Base-by-base conservation (phyloP, 2,113 vertebrate genomes). In the Prinia subflava region DNA sequence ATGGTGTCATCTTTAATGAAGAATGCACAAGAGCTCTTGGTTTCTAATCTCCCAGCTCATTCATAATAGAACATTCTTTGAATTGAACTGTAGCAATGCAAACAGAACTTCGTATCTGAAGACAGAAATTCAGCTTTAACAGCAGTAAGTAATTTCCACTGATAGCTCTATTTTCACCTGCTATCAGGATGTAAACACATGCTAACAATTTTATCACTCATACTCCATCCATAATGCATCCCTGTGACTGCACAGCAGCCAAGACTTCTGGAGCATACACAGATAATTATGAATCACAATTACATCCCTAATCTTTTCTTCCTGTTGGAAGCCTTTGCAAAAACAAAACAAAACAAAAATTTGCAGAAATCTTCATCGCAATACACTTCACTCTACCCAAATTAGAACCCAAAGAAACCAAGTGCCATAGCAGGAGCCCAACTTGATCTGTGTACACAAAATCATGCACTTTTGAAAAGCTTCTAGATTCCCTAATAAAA, bases 151-250 rank as follows among this genome's bases (percentile, higher is more conserved):
- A 64, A 93, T 86, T 90, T 52, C 23, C 73, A 74, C 24, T 63
- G 83, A 94, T 83, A 59, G 94, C 86, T 97, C 91, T 84, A 78
- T 95, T 95, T 95, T 76, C 94, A 94, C 59, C 76, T 93, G 76
- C 89, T 95, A 83, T 89, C 89, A 84, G 64, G 79, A 86, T 67
- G 80, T 87, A 95, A 94, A 92, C 86, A 95, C 91, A 90, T 93
- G 83, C 80, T 93, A 96, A 95, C 76, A 80, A 87, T 86, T 94
- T 87, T 53, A 94, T 86, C 89, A 59, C 70, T 78, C 80, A 22
- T 77, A 52, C 35, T 28, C 79, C 93, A 89, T 88, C 68, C 83
- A 93, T 89, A 87, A 90, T 94, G 77, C 67, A 93, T 69, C 83
- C 83, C 88, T 55, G 41, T 60, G 75, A 75, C 90, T 94, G 62